Base-by-base conservation (phyloP, 1,140 invertebrate species). In the Antheraea pernyi region DNA sequence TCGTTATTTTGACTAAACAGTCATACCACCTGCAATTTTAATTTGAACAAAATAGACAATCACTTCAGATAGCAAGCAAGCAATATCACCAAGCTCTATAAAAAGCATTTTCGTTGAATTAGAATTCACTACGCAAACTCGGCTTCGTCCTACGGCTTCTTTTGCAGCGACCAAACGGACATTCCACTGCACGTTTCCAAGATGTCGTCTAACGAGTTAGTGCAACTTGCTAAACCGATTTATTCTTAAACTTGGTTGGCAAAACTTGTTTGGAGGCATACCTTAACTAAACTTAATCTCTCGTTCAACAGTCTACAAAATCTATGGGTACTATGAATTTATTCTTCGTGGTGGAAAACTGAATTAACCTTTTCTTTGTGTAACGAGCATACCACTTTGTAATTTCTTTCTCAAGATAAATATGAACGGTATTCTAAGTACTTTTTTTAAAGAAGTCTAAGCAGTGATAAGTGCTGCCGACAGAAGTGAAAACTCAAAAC, bases 61-160 rank as follows among this genome's bases (percentile, higher is more conserved):
- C 7, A 11, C 11, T 42, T 53, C 46, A 11, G 5, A 53, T n/a
- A 53, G 11, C 16, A 53, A 53, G 16, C 46, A 53, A 16, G 13
- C 16, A 53, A 6, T n/a, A 53, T 42, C 7, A 53, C 11, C 5
- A 53, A 11, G 46, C 5, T 16, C 7, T 16, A 16, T 53, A 53
- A 16, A 22, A 67, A 19, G 39, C 36, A 39, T 59, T 71, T 65
- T 67, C 60, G 66, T 64, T 62, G 53, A 22, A 30, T 61, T 46
- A 59, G 65, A 78, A 73, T 75, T 80, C 76, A 62, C 63, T 60
- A 58, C 58, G 67, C 61, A 73, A 77, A 79, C 71, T 70, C 48
- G 67, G 42, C 63, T 72, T 61, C 67, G 63, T 10, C 30, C 60
- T 61, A 61, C 30, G 60, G 60, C 60, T 61, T 61, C 60, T 61